phyloP scores from a whole-genome alignment of 2,888 invertebrate genomes.

The Drosophila mulleri region DNA sequence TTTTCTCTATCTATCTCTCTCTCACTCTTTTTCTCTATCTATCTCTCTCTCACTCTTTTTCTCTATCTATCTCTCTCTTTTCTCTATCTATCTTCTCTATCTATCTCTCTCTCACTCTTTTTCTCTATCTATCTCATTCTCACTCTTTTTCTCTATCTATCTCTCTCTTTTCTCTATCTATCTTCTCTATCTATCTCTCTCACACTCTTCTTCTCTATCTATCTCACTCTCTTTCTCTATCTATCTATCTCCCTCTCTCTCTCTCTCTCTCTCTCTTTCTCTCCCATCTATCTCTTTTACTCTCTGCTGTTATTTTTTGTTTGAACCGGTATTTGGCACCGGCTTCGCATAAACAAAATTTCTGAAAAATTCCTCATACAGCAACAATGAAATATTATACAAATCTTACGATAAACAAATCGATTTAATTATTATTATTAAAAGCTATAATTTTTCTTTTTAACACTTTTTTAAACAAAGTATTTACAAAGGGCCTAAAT shows the following conservation, averaged over 20 bases:
- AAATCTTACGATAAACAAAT: slow-evolving; percentile 42
- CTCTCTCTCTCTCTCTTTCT: background rate
- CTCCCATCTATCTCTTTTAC: no score
- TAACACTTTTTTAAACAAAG: slow-evolving; percentile 13
- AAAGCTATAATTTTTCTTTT: slow-evolving; percentile 17
- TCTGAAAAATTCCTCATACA: slow-evolving; percentile 24
- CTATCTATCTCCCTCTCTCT: background rate
- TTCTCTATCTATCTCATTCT: no score
- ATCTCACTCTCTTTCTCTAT: no score
- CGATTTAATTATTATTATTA: slow-evolving; percentile 42
- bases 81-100: no score
- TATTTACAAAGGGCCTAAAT: slow-evolving; percentile 38
- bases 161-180: background rate
- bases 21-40: no score
- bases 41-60: background rate
- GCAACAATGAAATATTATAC: slow-evolving; percentile 24
- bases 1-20: no score
- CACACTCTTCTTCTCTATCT: background rate
- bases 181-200: no score
- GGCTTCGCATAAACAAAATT: slow-evolving; percentile 19
- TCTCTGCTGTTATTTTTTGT: background rate
- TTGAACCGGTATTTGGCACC: slow-evolving; percentile 29
- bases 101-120: background rate
- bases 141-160: no score
- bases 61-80: no score